These are phyloP conservation scores for Uria lomvia DNA, from an alignment of 2,113 vertebrate genomes.

Conservation along the genomic window DNA sequence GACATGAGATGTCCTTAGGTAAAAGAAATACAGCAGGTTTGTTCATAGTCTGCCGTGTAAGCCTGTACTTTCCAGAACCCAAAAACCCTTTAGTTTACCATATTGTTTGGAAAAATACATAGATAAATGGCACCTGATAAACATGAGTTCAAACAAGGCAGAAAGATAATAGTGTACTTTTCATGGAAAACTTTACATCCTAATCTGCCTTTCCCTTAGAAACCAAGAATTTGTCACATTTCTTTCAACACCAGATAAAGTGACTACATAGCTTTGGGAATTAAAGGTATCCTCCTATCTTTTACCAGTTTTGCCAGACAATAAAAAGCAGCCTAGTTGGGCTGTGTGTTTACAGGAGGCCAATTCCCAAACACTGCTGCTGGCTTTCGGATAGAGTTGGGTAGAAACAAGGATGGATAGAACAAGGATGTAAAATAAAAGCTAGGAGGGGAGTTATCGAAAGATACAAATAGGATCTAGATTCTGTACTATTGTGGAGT, in stretches of 20 bases:
- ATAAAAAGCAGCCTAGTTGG: not conserved
- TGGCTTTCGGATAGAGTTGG: not conserved
- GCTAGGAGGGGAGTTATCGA: not conserved
- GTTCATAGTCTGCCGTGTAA: not conserved
- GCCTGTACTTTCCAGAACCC: not conserved
- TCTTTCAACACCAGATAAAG: not conserved
- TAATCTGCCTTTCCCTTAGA: not conserved
- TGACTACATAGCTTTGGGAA: not conserved
- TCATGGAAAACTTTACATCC: not conserved
- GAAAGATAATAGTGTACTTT: not conserved
- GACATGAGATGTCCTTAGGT: not conserved
- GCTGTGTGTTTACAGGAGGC: not conserved
- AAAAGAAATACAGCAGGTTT: not conserved
- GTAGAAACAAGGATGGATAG: not conserved
- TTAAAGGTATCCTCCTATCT: not conserved
- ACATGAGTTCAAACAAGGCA: not conserved
- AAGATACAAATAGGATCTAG: not conserved
- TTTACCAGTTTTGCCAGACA: not conserved
- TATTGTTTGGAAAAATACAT: not conserved
- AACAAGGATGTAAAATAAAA: not conserved
- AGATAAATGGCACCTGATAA: not conserved
- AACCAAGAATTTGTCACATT: not conserved
- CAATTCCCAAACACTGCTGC: not conserved
- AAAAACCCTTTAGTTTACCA: not conserved
- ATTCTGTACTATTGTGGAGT: not conserved